Evolutionary conservation across 2,113 vertebrate genomes (phyloP).

Genomic region (Hemiscyllium ocellatum): DNA sequence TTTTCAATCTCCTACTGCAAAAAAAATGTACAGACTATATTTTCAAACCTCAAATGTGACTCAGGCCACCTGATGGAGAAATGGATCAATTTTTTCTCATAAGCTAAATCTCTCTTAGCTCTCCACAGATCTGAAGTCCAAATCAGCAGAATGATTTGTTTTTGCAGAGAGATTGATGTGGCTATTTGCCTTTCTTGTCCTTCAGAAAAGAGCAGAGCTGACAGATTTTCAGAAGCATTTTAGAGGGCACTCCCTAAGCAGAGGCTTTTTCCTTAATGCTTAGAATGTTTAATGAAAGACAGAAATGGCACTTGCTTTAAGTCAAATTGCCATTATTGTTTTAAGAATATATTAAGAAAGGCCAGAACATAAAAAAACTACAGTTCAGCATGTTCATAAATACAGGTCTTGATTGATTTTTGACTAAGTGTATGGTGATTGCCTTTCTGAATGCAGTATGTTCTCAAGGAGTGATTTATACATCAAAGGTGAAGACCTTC

Average conservation of each 20-base stretch:
- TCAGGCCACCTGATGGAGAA: neutral
- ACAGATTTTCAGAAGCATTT: constrained; percentile 28
- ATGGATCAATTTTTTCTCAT: constrained; percentile 31
- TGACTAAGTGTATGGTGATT: neutral
- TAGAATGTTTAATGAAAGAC: neutral
- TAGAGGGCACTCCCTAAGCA: neutral
- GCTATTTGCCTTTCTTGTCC: constrained; percentile 11
- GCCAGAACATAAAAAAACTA: too few relatives aligned
- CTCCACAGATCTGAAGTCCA: neutral
- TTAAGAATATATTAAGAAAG: neutral
- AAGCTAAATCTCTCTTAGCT: neutral
- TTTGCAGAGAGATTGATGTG: neutral
- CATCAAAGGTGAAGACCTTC: neutral
- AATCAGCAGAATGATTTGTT: neutral
- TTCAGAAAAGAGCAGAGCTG: neutral
- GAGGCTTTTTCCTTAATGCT: neutral
- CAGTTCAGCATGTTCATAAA: neutral
- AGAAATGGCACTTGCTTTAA: neutral
- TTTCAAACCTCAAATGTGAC: neutral
- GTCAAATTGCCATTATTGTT: neutral
- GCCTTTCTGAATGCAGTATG: neutral
- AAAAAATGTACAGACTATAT: neutral
- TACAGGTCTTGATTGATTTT: neutral
- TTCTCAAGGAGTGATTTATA: neutral
- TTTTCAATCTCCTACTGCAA: neutral